Evolutionary conservation across 2,113 vertebrate genomes (phyloP), one percentile per base, ranked within the genome.

Genomic region (Scolopax mira): DNA sequence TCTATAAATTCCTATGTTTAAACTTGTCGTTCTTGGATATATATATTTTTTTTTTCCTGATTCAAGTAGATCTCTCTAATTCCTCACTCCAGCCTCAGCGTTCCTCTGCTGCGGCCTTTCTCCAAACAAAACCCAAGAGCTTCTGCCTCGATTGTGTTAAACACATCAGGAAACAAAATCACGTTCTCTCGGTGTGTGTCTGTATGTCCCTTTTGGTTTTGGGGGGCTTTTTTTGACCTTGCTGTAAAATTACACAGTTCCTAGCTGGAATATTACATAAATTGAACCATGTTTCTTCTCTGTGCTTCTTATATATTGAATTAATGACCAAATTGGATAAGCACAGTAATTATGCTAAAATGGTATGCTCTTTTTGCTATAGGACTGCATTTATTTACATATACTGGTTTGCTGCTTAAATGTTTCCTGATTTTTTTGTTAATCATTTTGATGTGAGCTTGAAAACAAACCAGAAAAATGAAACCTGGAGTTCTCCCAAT

Each of bases 1-100:
- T 18, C 91, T 84, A 74, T 86, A 84, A 61, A 88, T 85, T 75
- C 92, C 55, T n/a, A 25, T 37, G 19, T 91, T 96, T 92, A 79
- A 90, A 37, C 30, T 85, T 84, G 30, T 49, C 17, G 5, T 89
- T 86, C 89, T 55, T 46, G 81, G 74, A 23, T 22, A 27, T 61
- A 23, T 22, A 27, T 61, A 11, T 28, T 22, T 66, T 48, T 48
- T 46, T 81, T 37, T 87, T 58, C 27, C 28, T 58, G 10, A 81
- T 91, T 79, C 5, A 18, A 70, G 24, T n/a, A 21, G 78, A 61
- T 93, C 31, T 90, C 85, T 61, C 25, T 90, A 91, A 48, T 66
- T 39, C 12, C 24, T 42, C 14, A 3, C 46, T 72, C 35, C 79
- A 67, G 30, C 75, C 33, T 58, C 7, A 10, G 21, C 19, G 58